Percentiles rank a stretch among this genome's conserved stretches.
Conservation (phyloP, 2,113 vertebrate species). For the Myotis brandtii region DNA sequence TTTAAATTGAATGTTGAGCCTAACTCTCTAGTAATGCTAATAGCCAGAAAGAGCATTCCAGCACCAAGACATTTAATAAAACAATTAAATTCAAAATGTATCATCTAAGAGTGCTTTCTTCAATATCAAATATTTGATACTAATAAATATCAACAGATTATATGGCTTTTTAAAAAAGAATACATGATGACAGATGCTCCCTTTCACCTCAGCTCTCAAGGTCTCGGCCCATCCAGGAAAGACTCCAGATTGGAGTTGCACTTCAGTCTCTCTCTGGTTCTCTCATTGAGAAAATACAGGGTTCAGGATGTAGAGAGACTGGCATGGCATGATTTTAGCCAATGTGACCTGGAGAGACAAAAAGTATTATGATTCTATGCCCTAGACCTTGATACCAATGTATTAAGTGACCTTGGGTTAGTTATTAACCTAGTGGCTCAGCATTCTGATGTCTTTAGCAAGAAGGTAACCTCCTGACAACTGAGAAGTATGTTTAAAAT, state of each 20-base stretch:
- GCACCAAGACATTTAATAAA: neutral
- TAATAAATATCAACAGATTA: neutral
- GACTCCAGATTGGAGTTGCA: neutral
- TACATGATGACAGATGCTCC: neutral
- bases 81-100: neutral
- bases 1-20: neutral
- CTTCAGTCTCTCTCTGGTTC: neutral
- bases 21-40: neutral
- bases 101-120: neutral
- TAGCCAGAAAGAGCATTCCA: neutral
- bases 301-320: neutral
- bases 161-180: neutral
- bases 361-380: neutral
- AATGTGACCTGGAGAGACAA: neutral
- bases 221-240: neutral
- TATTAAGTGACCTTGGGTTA: neutral
- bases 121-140: neutral
- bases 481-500: neutral
- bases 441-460: neutral
- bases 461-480: neutral
- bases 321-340: neutral
- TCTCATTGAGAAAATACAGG: neutral
- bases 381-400: neutral
- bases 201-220: neutral
- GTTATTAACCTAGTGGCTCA: neutral